A percentile compares a stretch with the other conserved stretches of the same genome.
Evolutionary conservation across 1,140 invertebrate genomes (phyloP).

Genomic region (Thalassaphorura encarpata): DNA sequence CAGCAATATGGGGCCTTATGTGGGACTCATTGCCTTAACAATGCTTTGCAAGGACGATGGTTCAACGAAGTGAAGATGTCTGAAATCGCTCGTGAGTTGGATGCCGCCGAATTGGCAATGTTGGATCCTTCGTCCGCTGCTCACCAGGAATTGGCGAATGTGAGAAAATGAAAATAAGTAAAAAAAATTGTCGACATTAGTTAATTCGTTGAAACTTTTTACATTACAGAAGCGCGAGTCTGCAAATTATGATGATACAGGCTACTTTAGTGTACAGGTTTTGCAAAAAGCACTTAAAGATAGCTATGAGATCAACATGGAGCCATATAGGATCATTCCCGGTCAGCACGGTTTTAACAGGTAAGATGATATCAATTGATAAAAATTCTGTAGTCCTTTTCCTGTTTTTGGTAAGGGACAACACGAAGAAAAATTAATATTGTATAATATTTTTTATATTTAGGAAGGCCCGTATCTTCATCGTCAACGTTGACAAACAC

Average conservation of each 20-base stretch:
- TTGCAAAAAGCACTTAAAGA: background rate
- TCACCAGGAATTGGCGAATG: background rate
- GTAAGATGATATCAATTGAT: no score
- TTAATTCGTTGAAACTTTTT: background rate
- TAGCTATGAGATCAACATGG: background rate
- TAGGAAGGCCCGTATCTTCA: constrained; percentile 5
- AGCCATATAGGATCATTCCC: no score
- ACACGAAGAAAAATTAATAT: background rate
- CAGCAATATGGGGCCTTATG: background rate
- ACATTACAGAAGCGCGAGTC: no score
- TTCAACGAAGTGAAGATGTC: background rate
- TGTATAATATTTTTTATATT: background rate
- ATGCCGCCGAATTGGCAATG: background rate
- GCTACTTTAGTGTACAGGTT: background rate
- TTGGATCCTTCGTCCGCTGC: background rate
- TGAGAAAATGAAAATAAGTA: background rate
- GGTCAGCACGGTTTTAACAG: no score
- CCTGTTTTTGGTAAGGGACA: no score
- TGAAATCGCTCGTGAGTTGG: background rate
- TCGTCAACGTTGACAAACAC: constrained; percentile 8
- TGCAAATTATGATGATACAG: background rate
- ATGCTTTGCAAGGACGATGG: background rate
- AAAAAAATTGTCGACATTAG: background rate
- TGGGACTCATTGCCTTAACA: background rate
- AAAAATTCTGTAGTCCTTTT: no score